Evolutionary conservation across 53 echinoderm and acorn worm genomes (phyloP).

Genomic region (Apostichopus leukothele): DNA sequence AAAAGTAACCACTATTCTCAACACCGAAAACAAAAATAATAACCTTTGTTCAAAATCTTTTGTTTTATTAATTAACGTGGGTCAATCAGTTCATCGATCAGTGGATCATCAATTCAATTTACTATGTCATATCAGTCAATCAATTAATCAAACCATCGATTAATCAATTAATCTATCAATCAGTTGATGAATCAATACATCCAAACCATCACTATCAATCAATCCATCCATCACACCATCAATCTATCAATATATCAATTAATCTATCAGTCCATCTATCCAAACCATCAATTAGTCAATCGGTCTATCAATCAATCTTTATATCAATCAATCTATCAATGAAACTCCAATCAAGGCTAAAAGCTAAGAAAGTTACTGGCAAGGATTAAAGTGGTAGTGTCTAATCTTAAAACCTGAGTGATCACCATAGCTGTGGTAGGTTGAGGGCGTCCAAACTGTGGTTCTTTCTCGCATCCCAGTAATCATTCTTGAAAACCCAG

Average conservation of each 20-base stretch:
- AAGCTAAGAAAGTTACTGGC: constrained; percentile 10
- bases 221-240: not conserved
- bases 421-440: constrained; percentile 25
- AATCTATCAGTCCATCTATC: not conserved
- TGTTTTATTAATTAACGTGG: too few relatives aligned
- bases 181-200: too few relatives aligned
- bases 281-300: too few relatives aligned
- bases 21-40: too few relatives aligned
- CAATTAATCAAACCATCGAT: not conserved
- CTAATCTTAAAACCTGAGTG: not conserved
- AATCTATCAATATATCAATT: not conserved
- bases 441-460: constrained; percentile 57
- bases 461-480: constrained; percentile 79
- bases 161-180: too few relatives aligned
- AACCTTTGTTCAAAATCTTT: too few relatives aligned
- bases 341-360: not conserved
- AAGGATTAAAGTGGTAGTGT: constrained; percentile 18
- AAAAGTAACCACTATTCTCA: too few relatives aligned
- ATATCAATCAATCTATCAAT: not conserved
- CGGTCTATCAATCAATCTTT: too few relatives aligned
- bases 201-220: not conserved
- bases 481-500: constrained; percentile 84
- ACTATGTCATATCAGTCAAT: not conserved
- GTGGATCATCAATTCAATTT: not conserved
- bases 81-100: not conserved